Conservation (phyloP, 2,797 vertebrate species). For the Mormyrus proboscirostris region DNA sequence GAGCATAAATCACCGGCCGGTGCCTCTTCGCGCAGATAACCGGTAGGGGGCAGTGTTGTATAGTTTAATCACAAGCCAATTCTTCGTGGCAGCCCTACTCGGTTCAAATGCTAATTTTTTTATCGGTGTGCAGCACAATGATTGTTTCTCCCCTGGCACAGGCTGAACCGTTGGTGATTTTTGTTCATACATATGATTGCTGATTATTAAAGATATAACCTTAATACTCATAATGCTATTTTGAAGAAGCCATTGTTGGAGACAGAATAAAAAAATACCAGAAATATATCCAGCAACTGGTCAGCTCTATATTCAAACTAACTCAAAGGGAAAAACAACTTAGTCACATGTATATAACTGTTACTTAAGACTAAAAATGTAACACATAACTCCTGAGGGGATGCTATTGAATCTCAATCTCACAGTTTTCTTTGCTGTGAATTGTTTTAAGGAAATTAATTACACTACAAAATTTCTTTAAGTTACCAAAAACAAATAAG, state of each 20-base stretch:
- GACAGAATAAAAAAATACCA: not conserved
- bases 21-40: not conserved
- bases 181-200: not conserved
- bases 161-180: not conserved
- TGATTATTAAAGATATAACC: not conserved
- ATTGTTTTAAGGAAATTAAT: slow-evolving; percentile 41
- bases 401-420: slow-evolving; percentile 35
- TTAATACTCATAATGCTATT: not conserved
- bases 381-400: not conserved
- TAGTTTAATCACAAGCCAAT: not conserved
- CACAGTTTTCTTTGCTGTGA: slow-evolving; percentile 31
- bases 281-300: not conserved
- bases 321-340: not conserved
- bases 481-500: slow-evolving; percentile 42
- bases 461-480: slow-evolving; percentile 45
- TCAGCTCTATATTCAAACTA: not conserved
- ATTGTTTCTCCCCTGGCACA: not conserved
- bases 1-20: not conserved
- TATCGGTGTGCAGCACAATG: not conserved
- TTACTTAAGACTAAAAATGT: slow-evolving; percentile 12
- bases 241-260: not conserved
- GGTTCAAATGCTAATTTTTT: not conserved
- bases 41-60: slow-evolving; percentile 7
- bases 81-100: not conserved
- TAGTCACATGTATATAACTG: slow-evolving; percentile 1